Percentiles rank a stretch among this genome's conserved stretches.
Evolutionary conservation across 2,797 vertebrate species (phyloP).

Genomic region (Spheniscus humboldti): DNA sequence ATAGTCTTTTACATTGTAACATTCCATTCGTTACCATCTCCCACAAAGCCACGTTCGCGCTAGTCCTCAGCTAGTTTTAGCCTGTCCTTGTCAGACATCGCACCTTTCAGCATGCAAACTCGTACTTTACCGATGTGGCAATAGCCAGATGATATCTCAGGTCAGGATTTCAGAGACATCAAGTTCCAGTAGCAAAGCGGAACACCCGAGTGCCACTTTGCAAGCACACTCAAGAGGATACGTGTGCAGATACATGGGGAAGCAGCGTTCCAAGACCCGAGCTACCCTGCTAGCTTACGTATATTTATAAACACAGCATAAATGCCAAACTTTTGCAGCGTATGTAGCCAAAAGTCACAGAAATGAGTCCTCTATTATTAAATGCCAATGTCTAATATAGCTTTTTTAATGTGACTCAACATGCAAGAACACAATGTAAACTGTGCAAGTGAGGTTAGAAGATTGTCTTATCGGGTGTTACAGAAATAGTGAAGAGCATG

Average conservation of each 20-base stretch:
- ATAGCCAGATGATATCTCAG: background rate
- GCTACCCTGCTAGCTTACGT: rapidly evolving
- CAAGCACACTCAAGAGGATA: too few species aligned
- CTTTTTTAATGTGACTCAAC: background rate
- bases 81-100: background rate
- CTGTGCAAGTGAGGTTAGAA: background rate
- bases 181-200: background rate
- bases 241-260: rapidly evolving
- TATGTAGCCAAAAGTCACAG: background rate
- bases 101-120: background rate
- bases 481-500: background rate
- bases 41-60: background rate
- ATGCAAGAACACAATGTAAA: background rate
- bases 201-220: background rate
- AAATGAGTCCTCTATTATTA: background rate
- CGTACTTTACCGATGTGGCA: rapidly evolving
- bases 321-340: background rate
- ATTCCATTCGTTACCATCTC: background rate
- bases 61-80: background rate
- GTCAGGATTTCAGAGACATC: background rate
- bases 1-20: background rate
- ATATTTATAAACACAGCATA: background rate
- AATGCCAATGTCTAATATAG: background rate
- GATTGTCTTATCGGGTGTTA: background rate
- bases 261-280: rapidly evolving